Percentiles rank a stretch among this genome's conserved stretches.
These are phyloP conservation scores for Sphinx pinastri DNA, from an alignment of 2,888 invertebrate genomes.

Conservation along the genomic window DNA sequence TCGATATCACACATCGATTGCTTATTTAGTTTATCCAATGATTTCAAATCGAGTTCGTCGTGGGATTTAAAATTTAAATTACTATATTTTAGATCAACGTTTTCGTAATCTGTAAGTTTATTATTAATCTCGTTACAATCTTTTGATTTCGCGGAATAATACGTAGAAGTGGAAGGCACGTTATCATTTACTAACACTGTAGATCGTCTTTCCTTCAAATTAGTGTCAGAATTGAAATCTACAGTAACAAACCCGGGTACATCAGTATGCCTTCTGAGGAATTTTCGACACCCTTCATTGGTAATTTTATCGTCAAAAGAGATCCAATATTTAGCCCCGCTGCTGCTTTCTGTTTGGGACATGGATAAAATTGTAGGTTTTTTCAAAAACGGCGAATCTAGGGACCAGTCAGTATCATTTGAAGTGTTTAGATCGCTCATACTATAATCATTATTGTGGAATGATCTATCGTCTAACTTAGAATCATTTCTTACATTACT, in stretches of 20 bases:
- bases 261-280: constrained; percentile 9
- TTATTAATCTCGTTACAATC: constrained; percentile 37
- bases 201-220: constrained; percentile 26
- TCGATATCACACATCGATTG: constrained; percentile 18
- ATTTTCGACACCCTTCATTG: constrained; percentile 36
- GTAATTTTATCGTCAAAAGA: constrained; percentile 66
- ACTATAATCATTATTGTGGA: constrained; percentile 5
- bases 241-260: constrained; percentile 65
- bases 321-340: constrained; percentile 77
- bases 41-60: constrained; percentile 10
- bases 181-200: constrained; percentile 29
- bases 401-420: constrained; percentile 29
- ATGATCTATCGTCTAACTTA: not conserved
- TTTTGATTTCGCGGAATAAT: constrained; percentile 2
- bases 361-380: constrained; percentile 66
- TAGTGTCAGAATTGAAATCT: constrained; percentile 31
- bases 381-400: constrained; percentile 66
- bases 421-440: not conserved
- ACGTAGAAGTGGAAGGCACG: constrained; percentile 2
- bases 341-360: constrained; percentile 68
- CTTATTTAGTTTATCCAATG: constrained; percentile 2
- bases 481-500: not conserved
- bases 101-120: constrained; percentile 26
- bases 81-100: constrained; percentile 1
- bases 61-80: not conserved